Conservation (phyloP, 1,140 invertebrate species). For the Holcopasites calliopsidis region DNA sequence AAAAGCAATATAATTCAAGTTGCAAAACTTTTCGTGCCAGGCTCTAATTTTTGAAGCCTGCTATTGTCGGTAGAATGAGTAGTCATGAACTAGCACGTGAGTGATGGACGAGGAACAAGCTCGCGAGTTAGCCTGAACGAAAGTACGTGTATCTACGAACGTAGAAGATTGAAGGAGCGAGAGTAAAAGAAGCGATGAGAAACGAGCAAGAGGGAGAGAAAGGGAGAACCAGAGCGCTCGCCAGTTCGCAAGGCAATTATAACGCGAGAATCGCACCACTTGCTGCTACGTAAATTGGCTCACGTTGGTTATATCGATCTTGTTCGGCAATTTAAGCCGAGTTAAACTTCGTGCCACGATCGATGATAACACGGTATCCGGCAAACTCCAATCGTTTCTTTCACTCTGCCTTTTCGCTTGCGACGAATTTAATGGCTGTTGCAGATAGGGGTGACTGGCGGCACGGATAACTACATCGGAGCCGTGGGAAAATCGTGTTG, state of each 20-base stretch:
- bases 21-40: conserved; percentile 69
- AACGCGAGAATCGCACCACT: conserved; percentile 62
- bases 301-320: conserved; percentile 60
- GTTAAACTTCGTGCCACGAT: conserved; percentile 57
- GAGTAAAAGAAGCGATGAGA: neutral
- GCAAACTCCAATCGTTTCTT: conserved; percentile 6
- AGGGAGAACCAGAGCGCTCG: conserved; percentile 17
- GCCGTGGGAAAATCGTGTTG: conserved; percentile 15
- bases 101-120: conserved; percentile 60
- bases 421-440: conserved; percentile 8
- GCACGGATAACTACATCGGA: neutral
- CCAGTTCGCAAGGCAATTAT: conserved; percentile 71
- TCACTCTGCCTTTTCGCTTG: conserved; percentile 15
- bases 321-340: conserved; percentile 58
- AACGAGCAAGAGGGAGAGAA: neutral
- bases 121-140: conserved; percentile 46
- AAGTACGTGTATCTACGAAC: conserved; percentile 1
- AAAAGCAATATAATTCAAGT: conserved; percentile 44
- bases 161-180: neutral
- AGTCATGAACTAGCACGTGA: conserved; percentile 62
- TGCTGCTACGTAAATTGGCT: conserved; percentile 56
- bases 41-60: conserved; percentile 62
- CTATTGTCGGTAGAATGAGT: conserved; percentile 66
- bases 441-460: conserved; percentile 1
- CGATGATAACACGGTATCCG: conserved; percentile 52